These are phyloP conservation scores for Leptogaster cylindrica DNA, from an alignment of 2,888 invertebrate species.

Conservation along the genomic window DNA sequence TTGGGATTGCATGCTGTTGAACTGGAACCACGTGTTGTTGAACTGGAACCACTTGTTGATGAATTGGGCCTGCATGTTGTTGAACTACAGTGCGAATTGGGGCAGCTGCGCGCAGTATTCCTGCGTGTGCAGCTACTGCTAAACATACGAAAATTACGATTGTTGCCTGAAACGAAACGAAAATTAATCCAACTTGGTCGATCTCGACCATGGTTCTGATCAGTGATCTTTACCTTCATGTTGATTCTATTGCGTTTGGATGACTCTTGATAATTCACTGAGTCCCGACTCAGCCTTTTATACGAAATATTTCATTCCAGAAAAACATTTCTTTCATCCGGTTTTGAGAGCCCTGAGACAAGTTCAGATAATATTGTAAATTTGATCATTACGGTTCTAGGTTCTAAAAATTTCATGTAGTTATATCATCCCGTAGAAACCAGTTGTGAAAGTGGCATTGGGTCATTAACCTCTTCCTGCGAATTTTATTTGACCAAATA, in stretches of 20 bases:
- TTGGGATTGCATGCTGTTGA: neutral
- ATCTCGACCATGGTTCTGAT: neutral
- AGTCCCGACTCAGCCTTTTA: neutral
- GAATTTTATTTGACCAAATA: neutral
- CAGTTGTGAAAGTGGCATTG: no score
- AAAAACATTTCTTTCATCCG: conserved; percentile 4
- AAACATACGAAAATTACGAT: conserved; percentile 14
- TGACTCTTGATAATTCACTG: conserved; percentile 11
- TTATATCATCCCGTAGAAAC: no score
- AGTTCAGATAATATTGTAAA: no score
- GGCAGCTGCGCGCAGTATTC: neutral
- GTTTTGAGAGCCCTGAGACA: neutral
- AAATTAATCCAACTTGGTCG: neutral
- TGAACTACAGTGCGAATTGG: neutral
- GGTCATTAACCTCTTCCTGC: no score
- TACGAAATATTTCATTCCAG: neutral
- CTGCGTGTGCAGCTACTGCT: neutral
- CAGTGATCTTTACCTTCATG: neutral
- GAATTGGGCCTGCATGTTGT: no score
- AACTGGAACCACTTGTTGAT: no score
- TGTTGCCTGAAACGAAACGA: neutral
- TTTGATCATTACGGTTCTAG: conserved; percentile 2
- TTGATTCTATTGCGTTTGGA: neutral
- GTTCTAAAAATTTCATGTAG: no score
- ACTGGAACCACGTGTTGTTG: neutral